Base-by-base conservation (phyloP, 2,797 vertebrate species). In the Clarias pachynema region DNA sequence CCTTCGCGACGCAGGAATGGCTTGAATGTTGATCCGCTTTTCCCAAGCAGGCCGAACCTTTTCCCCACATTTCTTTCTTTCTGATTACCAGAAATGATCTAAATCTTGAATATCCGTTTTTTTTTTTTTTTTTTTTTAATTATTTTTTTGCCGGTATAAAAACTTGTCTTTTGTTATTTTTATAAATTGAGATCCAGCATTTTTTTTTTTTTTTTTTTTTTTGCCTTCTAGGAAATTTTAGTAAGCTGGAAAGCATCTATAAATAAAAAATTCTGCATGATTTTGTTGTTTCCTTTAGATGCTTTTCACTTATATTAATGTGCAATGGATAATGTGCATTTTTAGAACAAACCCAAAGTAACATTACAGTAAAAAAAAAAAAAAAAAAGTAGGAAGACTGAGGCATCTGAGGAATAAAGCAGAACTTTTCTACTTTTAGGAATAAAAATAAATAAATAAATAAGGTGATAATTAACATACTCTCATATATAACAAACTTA, bases 341-440 rank as follows among this genome's bases (percentile, higher is more conserved):
- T 74, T 56, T 29, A 29, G 49, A n/a, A 49, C 6, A 15, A 44
- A 70, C 34, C 22, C 5, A 73, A 49, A 56, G 20, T 3, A 56
- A 9, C 2, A 75, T 16, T 49, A 16, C 14, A 56, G 0, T 57
- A 10, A 14, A 59, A 31, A 20, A 37, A 10, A 8, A 49, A 4
- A 73, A 44, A 44, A 60, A 24, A 77, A 87, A 87, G 80, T 77
- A 72, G 0, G 69, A 73, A 66, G 79, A 20, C 31, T 1, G 60
- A 84, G 78, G 37, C 56, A 74, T 89, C 82, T 84, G 34, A 66
- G 63, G 49, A 75, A 66, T 44, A 84, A 59, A 29, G 65, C 65
- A 80, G 81, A 78, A 31, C 34, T 40, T 79, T 78, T 78, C 40
- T 18, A 60, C 62, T 68, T 68, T 56, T 75, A 49, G 53, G 15